Evolutionary conservation across 2,888 invertebrate species (phyloP).

Genomic region (Papilio elwesi): DNA sequence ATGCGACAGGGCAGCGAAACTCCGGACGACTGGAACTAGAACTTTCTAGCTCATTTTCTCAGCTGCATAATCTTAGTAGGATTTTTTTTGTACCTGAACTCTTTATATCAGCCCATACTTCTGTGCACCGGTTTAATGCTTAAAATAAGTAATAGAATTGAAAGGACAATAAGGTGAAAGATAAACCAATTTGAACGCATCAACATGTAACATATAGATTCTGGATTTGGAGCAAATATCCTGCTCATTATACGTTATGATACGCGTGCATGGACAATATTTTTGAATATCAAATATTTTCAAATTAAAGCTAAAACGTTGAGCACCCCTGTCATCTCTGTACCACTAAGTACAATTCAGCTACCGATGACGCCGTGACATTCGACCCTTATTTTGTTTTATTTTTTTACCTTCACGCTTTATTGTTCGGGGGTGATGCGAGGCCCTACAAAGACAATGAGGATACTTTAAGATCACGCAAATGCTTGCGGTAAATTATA

Average conservation of each 20-base stretch:
- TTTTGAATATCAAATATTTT: neutral
- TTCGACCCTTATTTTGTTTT: conserved; percentile 65
- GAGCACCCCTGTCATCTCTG: conserved; percentile 49
- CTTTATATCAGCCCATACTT: too few species aligned
- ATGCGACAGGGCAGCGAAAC: conserved; percentile 56
- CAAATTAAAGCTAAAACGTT: conserved; percentile 39
- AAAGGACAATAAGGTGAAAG: too few species aligned
- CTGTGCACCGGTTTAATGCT: too few species aligned
- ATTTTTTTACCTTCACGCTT: conserved; percentile 61
- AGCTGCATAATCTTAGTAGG: neutral
- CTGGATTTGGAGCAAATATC: too few species aligned
- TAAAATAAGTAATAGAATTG: too few species aligned
- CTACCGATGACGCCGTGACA: conserved; percentile 60
- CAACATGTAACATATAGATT: too few species aligned
- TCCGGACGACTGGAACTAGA: conserved; percentile 35
- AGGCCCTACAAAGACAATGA: conserved; percentile 19
- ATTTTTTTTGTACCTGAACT: too few species aligned
- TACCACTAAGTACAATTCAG: conserved; percentile 60
- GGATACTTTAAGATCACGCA: conserved; percentile 28
- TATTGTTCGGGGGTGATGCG: conserved; percentile 61
- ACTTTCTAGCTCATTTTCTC: neutral
- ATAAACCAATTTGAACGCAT: too few species aligned
- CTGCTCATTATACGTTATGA: too few species aligned
- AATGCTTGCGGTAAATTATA: conserved; percentile 35
- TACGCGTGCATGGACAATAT: too few species aligned